These are phyloP conservation scores for Bubo bubo DNA, from an alignment of 2,113 vertebrate genomes.

Conservation along the genomic window DNA sequence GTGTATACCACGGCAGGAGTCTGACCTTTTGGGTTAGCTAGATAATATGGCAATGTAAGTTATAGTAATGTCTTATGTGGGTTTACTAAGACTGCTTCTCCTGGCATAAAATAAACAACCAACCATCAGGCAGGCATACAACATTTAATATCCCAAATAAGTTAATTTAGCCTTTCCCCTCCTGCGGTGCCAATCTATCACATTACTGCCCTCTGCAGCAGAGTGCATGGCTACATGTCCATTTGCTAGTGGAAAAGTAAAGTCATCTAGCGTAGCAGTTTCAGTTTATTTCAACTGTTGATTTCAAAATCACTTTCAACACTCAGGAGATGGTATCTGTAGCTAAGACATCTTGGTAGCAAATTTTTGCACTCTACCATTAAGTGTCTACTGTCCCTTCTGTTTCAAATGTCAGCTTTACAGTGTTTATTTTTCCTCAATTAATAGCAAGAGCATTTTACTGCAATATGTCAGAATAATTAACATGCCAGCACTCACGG, in stretches of 20 bases:
- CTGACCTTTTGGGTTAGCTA: not conserved
- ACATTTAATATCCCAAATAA: not conserved
- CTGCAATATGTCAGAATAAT: not conserved
- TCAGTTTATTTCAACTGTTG: not conserved
- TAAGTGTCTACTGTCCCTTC: not conserved
- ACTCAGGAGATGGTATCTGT: not conserved
- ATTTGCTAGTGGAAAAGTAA: not conserved
- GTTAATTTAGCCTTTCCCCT: not conserved
- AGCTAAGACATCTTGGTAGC: not conserved
- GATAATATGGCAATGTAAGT: not conserved
- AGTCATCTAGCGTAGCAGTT: not conserved
- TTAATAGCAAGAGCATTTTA: not conserved
- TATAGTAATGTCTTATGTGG: not conserved
- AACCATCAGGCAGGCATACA: not conserved
- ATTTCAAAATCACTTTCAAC: not conserved
- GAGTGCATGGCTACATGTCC: not conserved
- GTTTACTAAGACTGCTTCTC: not conserved
- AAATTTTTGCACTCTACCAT: not conserved
- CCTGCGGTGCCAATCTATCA: not conserved
- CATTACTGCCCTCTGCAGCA: not conserved
- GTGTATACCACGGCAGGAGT: not conserved
- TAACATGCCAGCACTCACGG: not conserved
- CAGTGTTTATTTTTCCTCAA: not conserved
- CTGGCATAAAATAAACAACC: not conserved
- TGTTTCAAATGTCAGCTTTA: not conserved